Percentiles rank a stretch among this genome's conserved stretches.
These are phyloP conservation scores for Champsocephalus gunnari DNA, from an alignment of 2,797 vertebrate genomes.

Conservation along the genomic window DNA sequence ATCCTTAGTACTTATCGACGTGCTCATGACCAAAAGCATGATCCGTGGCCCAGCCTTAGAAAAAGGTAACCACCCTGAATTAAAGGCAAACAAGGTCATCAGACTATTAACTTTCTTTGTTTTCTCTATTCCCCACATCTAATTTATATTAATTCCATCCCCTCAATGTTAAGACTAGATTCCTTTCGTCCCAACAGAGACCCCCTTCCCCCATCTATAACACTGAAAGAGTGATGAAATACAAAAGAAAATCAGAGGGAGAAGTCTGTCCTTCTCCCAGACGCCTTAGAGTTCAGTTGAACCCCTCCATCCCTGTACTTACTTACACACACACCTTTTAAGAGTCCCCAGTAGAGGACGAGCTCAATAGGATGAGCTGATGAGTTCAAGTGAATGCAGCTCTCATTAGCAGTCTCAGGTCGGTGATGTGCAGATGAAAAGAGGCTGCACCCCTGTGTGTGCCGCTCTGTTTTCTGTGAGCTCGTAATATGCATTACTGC, in stretches of 20 bases:
- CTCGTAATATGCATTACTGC: conserved; percentile 52
- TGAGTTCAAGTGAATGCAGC: conserved; percentile 55
- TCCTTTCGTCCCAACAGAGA: conserved; percentile 62
- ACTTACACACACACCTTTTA: conserved; percentile 44
- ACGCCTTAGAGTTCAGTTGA: conserved; percentile 57
- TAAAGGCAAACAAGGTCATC: conserved; percentile 73
- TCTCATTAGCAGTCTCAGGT: conserved; percentile 74
- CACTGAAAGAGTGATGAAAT: conserved; percentile 74
- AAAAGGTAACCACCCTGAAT: conserved; percentile 11
- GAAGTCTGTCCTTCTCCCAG: conserved; percentile 51
- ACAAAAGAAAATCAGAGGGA: conserved; percentile 65
- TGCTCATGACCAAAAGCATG: no score
- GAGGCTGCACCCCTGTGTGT: conserved; percentile 44
- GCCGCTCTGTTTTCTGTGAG: conserved; percentile 45
- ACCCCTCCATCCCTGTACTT: conserved; percentile 49
- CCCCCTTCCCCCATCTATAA: background rate
- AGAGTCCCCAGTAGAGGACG: conserved; percentile 39
- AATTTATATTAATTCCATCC: conserved; percentile 76
- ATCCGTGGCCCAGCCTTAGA: no score
- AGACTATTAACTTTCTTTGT: conserved; percentile 70
- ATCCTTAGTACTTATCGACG: no score
- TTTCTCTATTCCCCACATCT: conserved; percentile 51
- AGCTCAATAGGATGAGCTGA: conserved; percentile 55
- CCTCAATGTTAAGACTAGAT: conserved; percentile 69
- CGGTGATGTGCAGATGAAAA: conserved; percentile 72